Evolutionary conservation across 2,888 invertebrate genomes (phyloP).

Genomic region (Drosophila quinaria): DNA sequence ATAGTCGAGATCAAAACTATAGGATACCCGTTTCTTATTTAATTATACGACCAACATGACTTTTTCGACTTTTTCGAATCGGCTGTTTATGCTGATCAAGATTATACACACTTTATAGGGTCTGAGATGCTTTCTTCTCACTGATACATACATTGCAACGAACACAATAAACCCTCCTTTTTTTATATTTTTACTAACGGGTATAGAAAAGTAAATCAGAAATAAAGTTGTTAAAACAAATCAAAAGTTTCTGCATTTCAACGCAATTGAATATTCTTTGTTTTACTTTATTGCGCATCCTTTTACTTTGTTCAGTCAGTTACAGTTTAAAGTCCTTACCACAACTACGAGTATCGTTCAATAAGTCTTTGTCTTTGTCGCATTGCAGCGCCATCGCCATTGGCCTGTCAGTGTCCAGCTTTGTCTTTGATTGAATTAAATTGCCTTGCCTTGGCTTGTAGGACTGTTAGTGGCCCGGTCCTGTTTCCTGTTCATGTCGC

Average conservation of each 20-base stretch:
- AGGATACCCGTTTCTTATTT: too few relatives aligned
- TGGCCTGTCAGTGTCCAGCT: slow-evolving; percentile 59
- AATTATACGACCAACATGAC: too few relatives aligned
- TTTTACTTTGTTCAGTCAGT: background rate
- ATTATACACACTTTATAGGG: too few relatives aligned
- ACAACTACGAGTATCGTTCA: slow-evolving; percentile 26
- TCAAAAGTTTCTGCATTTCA: background rate
- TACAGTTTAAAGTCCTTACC: slow-evolving; percentile 26
- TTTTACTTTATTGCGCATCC: background rate
- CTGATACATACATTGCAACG: too few relatives aligned
- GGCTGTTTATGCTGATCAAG: too few relatives aligned
- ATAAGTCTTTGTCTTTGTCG: slow-evolving; percentile 36
- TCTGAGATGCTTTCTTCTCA: too few relatives aligned
- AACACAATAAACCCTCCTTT: too few relatives aligned
- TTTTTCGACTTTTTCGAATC: too few relatives aligned
- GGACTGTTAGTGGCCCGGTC: slow-evolving; percentile 17
- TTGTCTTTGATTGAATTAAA: slow-evolving; percentile 80
- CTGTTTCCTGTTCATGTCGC: slow-evolving; percentile 46
- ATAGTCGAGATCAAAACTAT: too few relatives aligned
- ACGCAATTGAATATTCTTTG: background rate
- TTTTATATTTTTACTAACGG: too few relatives aligned
- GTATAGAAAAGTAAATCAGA: background rate
- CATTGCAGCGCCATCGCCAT: slow-evolving; percentile 25
- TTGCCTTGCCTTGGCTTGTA: slow-evolving; percentile 61
- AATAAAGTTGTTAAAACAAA: background rate